A percentile compares a stretch with the other conserved stretches of the same genome.
Conservation (phyloP, 2,113 vertebrate genomes). For the Alethe diademata region DNA sequence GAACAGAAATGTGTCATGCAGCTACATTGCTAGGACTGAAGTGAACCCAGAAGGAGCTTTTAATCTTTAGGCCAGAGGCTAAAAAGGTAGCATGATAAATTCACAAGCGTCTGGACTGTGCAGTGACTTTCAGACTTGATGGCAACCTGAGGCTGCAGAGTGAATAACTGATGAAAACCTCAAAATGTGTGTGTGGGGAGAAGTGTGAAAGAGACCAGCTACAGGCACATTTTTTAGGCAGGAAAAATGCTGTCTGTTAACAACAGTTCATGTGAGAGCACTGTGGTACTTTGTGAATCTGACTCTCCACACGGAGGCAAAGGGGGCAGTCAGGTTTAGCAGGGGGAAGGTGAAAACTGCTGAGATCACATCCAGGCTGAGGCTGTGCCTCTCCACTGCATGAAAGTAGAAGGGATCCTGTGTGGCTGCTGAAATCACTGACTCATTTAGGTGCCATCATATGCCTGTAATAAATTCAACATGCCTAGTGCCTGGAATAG, state of each 20-base stretch:
- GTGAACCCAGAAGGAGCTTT: background rate
- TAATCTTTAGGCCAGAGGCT: conserved; percentile 10
- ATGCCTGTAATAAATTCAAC: conserved; percentile 23
- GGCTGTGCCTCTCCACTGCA: background rate
- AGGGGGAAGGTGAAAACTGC: background rate
- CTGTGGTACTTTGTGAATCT: background rate
- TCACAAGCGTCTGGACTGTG: background rate
- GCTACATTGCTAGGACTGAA: background rate
- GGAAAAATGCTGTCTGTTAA: background rate
- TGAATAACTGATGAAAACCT: background rate
- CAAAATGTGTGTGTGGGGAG: background rate
- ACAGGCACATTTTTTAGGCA: background rate
- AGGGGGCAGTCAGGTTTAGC: background rate
- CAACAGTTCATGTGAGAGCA: background rate
- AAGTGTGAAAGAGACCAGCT: background rate
- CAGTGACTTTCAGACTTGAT: background rate
- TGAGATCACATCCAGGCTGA: background rate
- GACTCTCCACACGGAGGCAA: background rate
- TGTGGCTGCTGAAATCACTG: background rate
- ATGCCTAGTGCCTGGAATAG: conserved; percentile 26
- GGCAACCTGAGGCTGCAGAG: background rate
- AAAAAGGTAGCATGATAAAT: conserved; percentile 11
- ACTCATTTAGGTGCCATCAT: conserved; percentile 10
- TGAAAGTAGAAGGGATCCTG: background rate
- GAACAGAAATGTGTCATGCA: background rate